Evolutionary conservation across 2,797 vertebrate genomes (phyloP), one percentile per base, ranked within the genome.

Genomic region (Acanthiza pusilla): DNA sequence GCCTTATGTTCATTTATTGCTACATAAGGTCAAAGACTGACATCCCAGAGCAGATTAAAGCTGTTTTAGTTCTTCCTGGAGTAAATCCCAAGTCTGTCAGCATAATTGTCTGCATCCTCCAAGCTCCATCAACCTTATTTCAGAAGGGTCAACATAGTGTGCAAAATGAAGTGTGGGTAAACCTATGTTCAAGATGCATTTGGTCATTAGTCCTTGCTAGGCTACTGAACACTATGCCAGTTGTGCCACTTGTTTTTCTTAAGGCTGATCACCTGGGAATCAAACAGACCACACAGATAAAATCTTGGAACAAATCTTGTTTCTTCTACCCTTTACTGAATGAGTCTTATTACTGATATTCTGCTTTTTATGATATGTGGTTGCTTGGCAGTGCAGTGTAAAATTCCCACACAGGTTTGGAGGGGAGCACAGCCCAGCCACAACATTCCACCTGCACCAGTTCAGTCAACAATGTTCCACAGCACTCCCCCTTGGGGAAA

Each of bases 41-140:
- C 63, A 92, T 70, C 9, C 25, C 38, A 88, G 71, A 65, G 53
- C n/a, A 92, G 60, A 54, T 48, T 81, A 67, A 93, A 96, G 20
- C 10, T 29, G 25, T 76, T 86, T 70, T 38, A 48, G 16, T 26
- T 89, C 66, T 92, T 92, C 25, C 65, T 32, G 40, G 53, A 92
- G 45, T n/a, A 88, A 93, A 74, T 88, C 75, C 45, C 38, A 88
- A 60, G 16, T 27, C 42, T 88, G 22, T 51, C 60, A 74, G 18
- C 74, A 57, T 66, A 1, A 7, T 67, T 43, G 13, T 26, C 32
- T 68, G 29, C 27, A 40, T 61, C 67, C 18, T 88, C 42, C 53
- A 57, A 88, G 45, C 32, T 86, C 58, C 61, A 74, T 50, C 43
- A 88, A 72, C 26, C 27, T 17, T 58, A 12, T 71, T 89, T 85